These are phyloP conservation scores for Ophraella communa DNA, from an alignment of 2,888 invertebrate species.

Conservation along the genomic window DNA sequence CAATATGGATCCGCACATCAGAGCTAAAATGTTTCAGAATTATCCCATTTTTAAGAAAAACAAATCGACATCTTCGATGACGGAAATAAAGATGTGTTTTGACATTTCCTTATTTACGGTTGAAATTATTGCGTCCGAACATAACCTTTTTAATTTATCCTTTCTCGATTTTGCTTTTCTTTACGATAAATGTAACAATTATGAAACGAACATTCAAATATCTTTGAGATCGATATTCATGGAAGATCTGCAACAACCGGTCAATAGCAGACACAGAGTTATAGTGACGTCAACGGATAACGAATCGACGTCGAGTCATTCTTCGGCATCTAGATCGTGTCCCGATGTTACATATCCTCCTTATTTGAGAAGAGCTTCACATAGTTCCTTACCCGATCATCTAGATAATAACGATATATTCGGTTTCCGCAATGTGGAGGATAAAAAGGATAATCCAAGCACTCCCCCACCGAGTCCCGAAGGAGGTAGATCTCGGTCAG, in stretches of 20 bases:
- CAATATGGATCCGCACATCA: slow-evolving; percentile 69
- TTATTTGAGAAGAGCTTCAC: slow-evolving; percentile 46
- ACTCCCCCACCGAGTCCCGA: slow-evolving; percentile 72
- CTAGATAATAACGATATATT: slow-evolving; percentile 64
- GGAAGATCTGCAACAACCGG: slow-evolving; percentile 85
- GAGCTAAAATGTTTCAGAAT: slow-evolving; percentile 64
- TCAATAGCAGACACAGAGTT: slow-evolving; percentile 75
- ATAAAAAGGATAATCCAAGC: slow-evolving; percentile 39
- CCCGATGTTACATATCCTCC: slow-evolving; percentile 68
- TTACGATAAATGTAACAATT: slow-evolving; percentile 71
- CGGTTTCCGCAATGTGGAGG: slow-evolving; percentile 40
- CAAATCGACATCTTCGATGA: slow-evolving; percentile 15
- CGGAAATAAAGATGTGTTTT: slow-evolving; percentile 65
- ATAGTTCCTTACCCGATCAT: slow-evolving; percentile 68
- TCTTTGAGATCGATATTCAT: slow-evolving; percentile 85
- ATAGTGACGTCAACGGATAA: slow-evolving; percentile 73
- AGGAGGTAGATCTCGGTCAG: slow-evolving; percentile 55
- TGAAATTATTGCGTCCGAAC: slow-evolving; percentile 74
- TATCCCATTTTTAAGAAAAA: slow-evolving; percentile 31
- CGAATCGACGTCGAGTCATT: slow-evolving; percentile 55
- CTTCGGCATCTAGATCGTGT: slow-evolving; percentile 80
- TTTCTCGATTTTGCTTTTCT: slow-evolving; percentile 83
- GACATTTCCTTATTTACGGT: slow-evolving; percentile 78
- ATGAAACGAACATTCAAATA: slow-evolving; percentile 78
- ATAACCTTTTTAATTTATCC: slow-evolving; percentile 83